phyloP scores from a whole-genome alignment of 2,797 vertebrate genomes.

The Carduelis carduelis region DNA sequence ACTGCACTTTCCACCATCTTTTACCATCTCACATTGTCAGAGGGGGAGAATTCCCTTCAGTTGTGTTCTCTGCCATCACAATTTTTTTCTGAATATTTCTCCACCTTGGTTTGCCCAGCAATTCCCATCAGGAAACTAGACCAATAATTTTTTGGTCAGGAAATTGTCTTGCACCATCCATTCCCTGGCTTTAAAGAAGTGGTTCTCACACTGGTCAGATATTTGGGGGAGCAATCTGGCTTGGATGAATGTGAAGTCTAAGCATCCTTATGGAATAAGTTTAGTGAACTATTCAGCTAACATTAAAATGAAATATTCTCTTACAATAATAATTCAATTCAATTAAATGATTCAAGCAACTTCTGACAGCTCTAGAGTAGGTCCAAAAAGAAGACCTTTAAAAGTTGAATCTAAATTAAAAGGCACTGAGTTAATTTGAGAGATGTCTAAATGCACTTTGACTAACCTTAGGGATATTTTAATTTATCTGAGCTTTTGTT shows the following conservation, averaged over 20 bases:
- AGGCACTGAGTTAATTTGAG: not conserved
- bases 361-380: not conserved
- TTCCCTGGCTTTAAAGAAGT: not conserved
- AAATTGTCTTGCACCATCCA: not conserved
- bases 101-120: not conserved
- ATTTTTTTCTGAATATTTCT: not conserved
- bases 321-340: not conserved
- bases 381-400: not conserved
- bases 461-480: not conserved
- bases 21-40: not conserved
- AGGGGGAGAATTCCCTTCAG: not conserved
- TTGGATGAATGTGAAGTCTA: not conserved
- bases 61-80: not conserved
- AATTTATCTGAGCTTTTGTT: not conserved
- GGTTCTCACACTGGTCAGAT: not conserved
- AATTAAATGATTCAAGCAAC: not conserved
- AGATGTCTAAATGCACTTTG: not conserved
- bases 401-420: not conserved
- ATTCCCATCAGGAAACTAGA: not conserved
- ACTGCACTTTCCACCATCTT: not conserved
- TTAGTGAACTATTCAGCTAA: not conserved
- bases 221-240: not conserved
- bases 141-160: not conserved
- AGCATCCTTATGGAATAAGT: not conserved
- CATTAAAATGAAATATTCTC: not conserved